These are phyloP conservation scores for Heteractis magnifica DNA, from an alignment of 92 coral and sea anemone species.

Conservation along the genomic window DNA sequence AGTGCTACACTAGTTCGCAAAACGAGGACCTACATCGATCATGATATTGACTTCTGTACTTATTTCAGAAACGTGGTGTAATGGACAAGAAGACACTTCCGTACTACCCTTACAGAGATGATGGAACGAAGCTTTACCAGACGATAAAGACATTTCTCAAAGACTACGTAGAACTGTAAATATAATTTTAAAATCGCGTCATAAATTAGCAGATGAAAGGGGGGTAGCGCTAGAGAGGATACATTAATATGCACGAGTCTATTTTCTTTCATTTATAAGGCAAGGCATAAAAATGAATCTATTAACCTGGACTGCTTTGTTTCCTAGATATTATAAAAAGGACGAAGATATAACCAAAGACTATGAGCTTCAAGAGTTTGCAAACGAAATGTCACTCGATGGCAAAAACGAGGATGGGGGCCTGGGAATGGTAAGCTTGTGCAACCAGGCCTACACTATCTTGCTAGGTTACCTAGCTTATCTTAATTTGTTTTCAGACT, in stretches of 20 bases:
- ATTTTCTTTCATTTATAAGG: too few relatives aligned
- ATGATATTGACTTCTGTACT: neutral
- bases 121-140: constrained; percentile 58
- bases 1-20: too few relatives aligned
- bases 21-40: too few relatives aligned
- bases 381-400: constrained; percentile 70
- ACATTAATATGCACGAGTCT: too few relatives aligned
- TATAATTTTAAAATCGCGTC: neutral
- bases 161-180: constrained; percentile 77
- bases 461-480: neutral
- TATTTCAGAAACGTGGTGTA: constrained; percentile 85
- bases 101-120: constrained; percentile 96
- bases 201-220: too few relatives aligned
- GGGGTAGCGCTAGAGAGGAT: too few relatives aligned
- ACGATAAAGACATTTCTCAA: constrained; percentile 58
- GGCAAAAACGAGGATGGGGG: constrained; percentile 75
- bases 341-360: constrained; percentile 69
- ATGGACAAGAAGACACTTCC: constrained; percentile 70
- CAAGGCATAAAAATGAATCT: too few relatives aligned
- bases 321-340: constrained; percentile 67
- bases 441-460: neutral
- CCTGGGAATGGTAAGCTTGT: constrained; percentile 56
- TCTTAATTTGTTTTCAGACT: too few relatives aligned
- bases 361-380: constrained; percentile 77
- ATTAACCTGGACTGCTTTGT: neutral